phyloP scores from a whole-genome alignment of 2,888 invertebrate species.

The Plebejus argus region DNA sequence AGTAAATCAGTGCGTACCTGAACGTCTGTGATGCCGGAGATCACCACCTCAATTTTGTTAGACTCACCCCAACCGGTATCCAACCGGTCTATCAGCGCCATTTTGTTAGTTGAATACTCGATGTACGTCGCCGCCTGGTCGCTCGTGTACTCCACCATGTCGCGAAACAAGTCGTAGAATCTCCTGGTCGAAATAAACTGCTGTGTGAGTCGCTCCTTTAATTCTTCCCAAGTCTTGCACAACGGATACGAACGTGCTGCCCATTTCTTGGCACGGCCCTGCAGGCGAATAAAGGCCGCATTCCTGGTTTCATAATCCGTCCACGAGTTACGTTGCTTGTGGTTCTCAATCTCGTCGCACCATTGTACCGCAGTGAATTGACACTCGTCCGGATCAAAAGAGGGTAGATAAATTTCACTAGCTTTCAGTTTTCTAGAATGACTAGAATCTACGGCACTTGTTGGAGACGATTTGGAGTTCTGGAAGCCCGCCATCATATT shows the following conservation, averaged over 20 bases:
- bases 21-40: too few relatives aligned
- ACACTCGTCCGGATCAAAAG: slow-evolving; percentile 41
- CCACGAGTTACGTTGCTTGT: slow-evolving; percentile 34
- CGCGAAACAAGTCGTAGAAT: slow-evolving; percentile 28
- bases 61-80: too few relatives aligned
- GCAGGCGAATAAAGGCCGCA: background rate
- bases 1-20: too few relatives aligned
- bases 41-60: too few relatives aligned
- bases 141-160: slow-evolving; percentile 13
- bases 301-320: slow-evolving; percentile 37
- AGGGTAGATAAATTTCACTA: slow-evolving; percentile 26
- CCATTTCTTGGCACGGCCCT: slow-evolving; percentile 27
- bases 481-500: too few relatives aligned
- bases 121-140: background rate
- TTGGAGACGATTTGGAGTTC: too few relatives aligned
- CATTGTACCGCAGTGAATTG: slow-evolving; percentile 40
- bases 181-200: background rate
- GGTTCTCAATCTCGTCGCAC: slow-evolving; percentile 42
- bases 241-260: background rate
- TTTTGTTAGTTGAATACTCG: background rate
- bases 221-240: slow-evolving; percentile 11
- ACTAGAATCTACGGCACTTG: background rate
- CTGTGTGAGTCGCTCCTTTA: background rate
- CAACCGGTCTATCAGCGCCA: slow-evolving; percentile 35
- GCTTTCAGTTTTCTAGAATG: background rate